phyloP scores from a whole-genome alignment of 2,113 vertebrate species.

The Apodemus sylvaticus region DNA sequence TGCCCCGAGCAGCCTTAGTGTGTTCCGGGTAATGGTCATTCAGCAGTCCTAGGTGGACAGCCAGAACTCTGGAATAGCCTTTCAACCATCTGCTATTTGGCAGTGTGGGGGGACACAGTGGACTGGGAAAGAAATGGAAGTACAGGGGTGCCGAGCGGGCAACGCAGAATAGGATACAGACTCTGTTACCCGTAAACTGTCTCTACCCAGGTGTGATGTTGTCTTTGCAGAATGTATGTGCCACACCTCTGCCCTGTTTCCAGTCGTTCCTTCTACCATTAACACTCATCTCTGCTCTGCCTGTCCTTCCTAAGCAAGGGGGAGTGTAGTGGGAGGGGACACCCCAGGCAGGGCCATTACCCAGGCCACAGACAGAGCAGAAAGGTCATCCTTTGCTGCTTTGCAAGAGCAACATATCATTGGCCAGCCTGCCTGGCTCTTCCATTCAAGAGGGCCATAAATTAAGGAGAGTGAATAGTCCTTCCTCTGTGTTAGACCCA shows the following conservation, averaged over 20 bases:
- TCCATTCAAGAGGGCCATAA: neutral
- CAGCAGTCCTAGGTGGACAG: neutral
- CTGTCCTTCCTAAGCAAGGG: neutral
- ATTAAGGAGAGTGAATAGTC: neutral
- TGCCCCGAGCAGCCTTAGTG: neutral
- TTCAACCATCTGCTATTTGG: neutral
- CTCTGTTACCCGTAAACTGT: accelerated
- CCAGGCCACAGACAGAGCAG: neutral
- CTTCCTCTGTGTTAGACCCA: neutral
- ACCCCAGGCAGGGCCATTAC: neutral
- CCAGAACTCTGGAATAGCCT: neutral
- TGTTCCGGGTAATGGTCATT: neutral
- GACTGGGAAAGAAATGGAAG: neutral
- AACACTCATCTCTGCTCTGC: neutral
- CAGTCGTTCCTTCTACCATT: neutral
- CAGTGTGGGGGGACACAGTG: neutral
- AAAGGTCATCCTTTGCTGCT: neutral
- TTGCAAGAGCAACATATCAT: neutral
- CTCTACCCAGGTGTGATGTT: accelerated
- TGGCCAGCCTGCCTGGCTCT: too few relatives aligned
- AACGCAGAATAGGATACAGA: neutral
- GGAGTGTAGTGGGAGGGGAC: neutral
- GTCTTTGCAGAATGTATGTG: accelerated
- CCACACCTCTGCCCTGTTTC: neutral
- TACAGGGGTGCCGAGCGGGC: neutral